Base-by-base conservation (phyloP, 1,140 invertebrate species). In the Temnothorax nylanderi region DNA sequence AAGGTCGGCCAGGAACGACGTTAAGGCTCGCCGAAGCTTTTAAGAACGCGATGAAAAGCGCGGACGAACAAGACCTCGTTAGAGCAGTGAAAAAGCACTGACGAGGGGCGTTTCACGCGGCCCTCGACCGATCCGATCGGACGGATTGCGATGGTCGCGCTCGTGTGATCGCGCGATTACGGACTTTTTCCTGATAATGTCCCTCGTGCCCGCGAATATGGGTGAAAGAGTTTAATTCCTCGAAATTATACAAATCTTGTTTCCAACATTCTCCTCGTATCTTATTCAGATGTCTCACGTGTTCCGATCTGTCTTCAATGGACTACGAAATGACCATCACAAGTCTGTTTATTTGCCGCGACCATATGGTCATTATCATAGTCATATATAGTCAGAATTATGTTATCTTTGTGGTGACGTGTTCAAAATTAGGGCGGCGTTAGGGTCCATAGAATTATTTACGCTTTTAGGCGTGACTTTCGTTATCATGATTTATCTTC, bases 1-100 rank as follows among this genome's bases (percentile, higher is more conserved):
- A 44, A 72, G 21, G 18, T 71, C 51, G 67, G 18, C 41, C 41
- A 44, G 16, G 41, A 60, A 58, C 37, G 69, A 84, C 26, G 26
- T 75, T 60, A 74, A 75, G 58, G 13, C 69, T 58, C 32, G n/a
- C 16, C n/a, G 56, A 34, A 16, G 72, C 75, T 78, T 77, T 85
- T 81, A 67, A 85, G 60, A 41, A 44, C 75, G 47, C 11, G 49
- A 7, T 64, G 51, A 78, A 78, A 76, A 76, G 72, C 37, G 37
- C 26, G 21, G 16, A 32, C 88, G 82, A 88, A 91, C 77, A 86
- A 88, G 85, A 89, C 88, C 88, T 91, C 88, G 90, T 91, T 88
- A 88, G 64, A 54, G 62, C 74, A 47, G 56, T 71, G 69, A 78
- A 58, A 62, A 62, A 60, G 69, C 60, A 72, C 69, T 62, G 86